These are phyloP conservation scores for Puffinus mauretanicus DNA, from an alignment of 2,113 vertebrate genomes.

Conservation along the genomic window DNA sequence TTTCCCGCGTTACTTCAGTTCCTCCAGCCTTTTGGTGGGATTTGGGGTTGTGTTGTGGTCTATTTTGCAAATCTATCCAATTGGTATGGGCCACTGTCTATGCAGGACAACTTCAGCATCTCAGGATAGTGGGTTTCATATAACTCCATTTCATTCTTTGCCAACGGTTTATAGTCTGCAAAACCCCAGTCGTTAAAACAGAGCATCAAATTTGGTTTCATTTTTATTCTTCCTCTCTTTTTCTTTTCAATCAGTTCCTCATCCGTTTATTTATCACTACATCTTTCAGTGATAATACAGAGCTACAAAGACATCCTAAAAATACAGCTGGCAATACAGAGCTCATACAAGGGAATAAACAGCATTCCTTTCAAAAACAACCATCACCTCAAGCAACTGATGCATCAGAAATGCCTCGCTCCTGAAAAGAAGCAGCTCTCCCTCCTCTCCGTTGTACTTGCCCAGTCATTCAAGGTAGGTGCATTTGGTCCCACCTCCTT, in stretches of 20 bases:
- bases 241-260: background rate
- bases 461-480: background rate
- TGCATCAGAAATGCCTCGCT: background rate
- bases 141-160: background rate
- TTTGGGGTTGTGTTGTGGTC: background rate
- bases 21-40: background rate
- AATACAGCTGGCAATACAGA: background rate
- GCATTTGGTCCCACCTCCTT: background rate
- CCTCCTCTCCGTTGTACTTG: background rate
- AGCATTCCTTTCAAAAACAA: background rate
- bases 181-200: background rate
- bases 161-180: background rate
- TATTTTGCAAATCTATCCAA: background rate
- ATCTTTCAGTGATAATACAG: background rate
- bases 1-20: background rate
- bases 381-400: background rate
- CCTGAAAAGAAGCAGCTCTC: background rate
- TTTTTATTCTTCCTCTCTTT: background rate
- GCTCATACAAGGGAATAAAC: background rate
- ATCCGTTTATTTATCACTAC: background rate
- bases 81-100: fast-evolving
- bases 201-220: background rate
- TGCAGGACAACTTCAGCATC: background rate
- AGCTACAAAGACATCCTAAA: background rate
- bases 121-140: background rate